A percentile compares a stretch with the other conserved stretches of the same genome.
Evolutionary conservation across 2,113 vertebrate species (phyloP).

Genomic region (Lamprotornis superbus): DNA sequence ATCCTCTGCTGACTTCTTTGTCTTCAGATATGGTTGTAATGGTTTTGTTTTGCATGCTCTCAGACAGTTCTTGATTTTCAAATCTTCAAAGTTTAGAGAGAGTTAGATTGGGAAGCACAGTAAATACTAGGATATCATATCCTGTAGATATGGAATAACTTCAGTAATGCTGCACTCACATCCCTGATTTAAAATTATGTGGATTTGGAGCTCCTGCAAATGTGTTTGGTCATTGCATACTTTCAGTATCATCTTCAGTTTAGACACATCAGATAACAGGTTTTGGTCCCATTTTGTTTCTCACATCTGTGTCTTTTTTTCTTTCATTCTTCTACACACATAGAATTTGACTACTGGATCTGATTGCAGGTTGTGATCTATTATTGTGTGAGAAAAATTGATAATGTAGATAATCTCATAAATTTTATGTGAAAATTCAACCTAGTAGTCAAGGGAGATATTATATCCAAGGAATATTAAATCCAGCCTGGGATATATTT

Average conservation of each 20-base stretch:
- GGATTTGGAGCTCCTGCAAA: neutral
- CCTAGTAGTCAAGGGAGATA: neutral
- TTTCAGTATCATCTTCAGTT: neutral
- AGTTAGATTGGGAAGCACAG: neutral
- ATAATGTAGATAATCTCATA: neutral
- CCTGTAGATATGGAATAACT: neutral
- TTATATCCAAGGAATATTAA: neutral
- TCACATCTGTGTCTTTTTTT: neutral
- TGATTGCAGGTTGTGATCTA: neutral
- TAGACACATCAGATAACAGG: neutral
- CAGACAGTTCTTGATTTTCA: neutral
- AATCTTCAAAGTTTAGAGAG: neutral
- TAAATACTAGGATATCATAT: neutral
- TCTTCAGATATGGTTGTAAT: neutral
- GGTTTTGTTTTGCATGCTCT: neutral
- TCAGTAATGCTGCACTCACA: accelerated
- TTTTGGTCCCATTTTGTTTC: neutral
- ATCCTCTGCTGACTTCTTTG: neutral
- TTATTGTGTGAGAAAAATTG: neutral
- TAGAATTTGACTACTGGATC: neutral
- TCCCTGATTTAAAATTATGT: neutral
- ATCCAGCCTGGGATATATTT: neutral
- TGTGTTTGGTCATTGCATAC: neutral
- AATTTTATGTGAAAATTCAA: neutral
- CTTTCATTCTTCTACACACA: neutral